Conservation (phyloP, 2,113 vertebrate species). For the Pantherophis guttatus region DNA sequence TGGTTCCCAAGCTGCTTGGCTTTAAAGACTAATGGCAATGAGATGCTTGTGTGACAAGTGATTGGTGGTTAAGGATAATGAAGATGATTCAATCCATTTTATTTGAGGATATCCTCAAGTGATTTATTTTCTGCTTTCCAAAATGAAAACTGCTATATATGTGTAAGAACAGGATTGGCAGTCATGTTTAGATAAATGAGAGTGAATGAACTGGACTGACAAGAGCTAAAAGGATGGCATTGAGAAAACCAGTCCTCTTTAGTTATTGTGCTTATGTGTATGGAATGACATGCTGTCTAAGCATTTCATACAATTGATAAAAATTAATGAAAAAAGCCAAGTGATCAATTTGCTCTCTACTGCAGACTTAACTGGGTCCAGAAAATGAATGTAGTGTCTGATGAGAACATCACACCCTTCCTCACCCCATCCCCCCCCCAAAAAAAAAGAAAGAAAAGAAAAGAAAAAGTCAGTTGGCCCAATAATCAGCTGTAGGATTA, state of each 20-base stretch:
- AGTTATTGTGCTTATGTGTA: background rate
- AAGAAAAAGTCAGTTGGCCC: background rate
- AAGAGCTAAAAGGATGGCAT: background rate
- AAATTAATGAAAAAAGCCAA: background rate
- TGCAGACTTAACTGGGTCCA: background rate
- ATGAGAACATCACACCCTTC: background rate
- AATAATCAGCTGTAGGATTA: background rate
- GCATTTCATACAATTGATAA: background rate
- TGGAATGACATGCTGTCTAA: background rate
- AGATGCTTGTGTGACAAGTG: constrained; percentile 6
- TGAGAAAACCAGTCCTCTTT: background rate
- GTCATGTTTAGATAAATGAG: background rate
- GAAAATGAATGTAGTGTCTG: background rate
- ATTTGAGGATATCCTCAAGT: background rate
- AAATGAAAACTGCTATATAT: background rate
- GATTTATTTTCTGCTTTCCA: background rate
- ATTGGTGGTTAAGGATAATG: background rate
- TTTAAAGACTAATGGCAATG: background rate
- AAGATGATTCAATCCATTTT: background rate
- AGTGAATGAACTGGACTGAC: background rate
- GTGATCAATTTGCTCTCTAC: background rate
- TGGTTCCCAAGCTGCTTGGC: background rate
- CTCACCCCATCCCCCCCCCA: background rate
- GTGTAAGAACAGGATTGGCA: background rate
- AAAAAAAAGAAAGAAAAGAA: background rate